Conservation (phyloP, 2,797 vertebrate genomes). For the Girardinus metallicus region DNA sequence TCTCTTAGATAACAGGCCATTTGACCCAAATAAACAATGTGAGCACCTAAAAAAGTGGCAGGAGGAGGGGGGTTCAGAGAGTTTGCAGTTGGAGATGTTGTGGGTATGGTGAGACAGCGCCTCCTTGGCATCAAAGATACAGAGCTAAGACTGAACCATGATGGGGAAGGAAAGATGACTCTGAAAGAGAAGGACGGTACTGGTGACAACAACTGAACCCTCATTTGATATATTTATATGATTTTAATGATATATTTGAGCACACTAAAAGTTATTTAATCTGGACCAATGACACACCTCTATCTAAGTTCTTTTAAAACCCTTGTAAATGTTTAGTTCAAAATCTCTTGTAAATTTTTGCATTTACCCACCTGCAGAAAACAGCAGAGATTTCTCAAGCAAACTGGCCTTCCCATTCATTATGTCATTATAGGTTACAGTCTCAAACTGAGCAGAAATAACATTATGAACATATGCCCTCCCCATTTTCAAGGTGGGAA, state of each 20-base stretch:
- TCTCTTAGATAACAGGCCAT: conserved; percentile 79
- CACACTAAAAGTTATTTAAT: not conserved
- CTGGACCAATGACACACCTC: not conserved
- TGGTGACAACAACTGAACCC: not conserved
- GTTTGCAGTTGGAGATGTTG: conserved; percentile 44
- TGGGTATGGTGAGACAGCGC: conserved; percentile 47
- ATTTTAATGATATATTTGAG: not conserved
- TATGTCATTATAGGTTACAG: not conserved
- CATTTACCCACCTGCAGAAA: not conserved
- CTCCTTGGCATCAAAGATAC: conserved; percentile 33
- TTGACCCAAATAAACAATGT: conserved; percentile 85
- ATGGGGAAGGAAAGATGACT: conserved; percentile 12
- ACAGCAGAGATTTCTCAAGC: not conserved
- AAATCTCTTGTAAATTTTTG: not conserved
- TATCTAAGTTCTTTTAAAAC: not conserved
- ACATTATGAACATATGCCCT: not conserved
- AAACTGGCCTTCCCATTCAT: not conserved
- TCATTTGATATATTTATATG: not conserved
- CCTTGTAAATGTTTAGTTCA: not conserved
- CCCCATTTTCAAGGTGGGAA: not conserved
- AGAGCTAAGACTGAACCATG: not conserved
- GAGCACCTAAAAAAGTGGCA: conserved; percentile 52
- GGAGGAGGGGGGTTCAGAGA: conserved; percentile 48
- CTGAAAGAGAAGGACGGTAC: not conserved
- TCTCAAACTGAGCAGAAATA: not conserved